phyloP scores from a whole-genome alignment of 2,113 vertebrate genomes.

The Colistium nudipinnis region DNA sequence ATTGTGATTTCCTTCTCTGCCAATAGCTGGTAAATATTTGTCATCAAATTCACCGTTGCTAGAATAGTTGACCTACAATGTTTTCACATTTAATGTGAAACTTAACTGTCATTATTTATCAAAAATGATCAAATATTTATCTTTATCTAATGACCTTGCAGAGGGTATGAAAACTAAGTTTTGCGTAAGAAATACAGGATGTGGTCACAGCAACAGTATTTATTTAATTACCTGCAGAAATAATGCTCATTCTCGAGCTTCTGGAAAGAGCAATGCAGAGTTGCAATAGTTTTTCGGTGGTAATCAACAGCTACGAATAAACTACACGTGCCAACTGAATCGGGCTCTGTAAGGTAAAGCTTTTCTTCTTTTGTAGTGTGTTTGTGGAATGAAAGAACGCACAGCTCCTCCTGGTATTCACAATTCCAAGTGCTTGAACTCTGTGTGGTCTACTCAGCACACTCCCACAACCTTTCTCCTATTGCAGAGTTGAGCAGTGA shows the following conservation, averaged over 20 bases:
- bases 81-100: too few species aligned
- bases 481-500: conserved; percentile 62
- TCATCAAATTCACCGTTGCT: neutral
- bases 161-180: too few species aligned
- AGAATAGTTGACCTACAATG: neutral
- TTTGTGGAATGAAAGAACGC: neutral
- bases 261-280: neutral
- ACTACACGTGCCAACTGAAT: neutral
- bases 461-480: conserved; percentile 42
- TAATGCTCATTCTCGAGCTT: neutral
- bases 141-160: too few species aligned
- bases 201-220: neutral
- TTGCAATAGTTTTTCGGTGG: neutral
- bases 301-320: neutral
- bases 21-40: neutral
- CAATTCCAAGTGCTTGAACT: neutral
- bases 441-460: neutral
- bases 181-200: neutral
- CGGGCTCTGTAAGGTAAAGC: neutral
- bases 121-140: too few species aligned
- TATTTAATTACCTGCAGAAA: neutral
- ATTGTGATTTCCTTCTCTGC: too few species aligned
- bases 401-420: neutral
- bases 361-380: accelerated
- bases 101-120: too few species aligned